Conservation (phyloP, 2,888 invertebrate genomes). For the Abrostola triplasia region DNA sequence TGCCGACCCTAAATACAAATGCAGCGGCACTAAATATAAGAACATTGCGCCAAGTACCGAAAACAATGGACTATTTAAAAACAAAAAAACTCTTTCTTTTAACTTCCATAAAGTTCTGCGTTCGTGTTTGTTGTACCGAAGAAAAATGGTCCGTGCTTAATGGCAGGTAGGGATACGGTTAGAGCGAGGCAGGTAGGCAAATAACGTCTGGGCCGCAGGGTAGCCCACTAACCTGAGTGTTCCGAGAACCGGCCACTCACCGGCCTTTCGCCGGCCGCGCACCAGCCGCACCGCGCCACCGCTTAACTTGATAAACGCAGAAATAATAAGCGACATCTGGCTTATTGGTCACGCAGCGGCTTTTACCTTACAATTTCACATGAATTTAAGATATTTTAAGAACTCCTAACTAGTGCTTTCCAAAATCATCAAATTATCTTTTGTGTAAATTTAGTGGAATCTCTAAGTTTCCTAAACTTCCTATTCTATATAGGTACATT, state of each 20-base stretch:
- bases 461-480: no score
- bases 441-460: no score
- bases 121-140: conserved; percentile 57
- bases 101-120: conserved; percentile 60
- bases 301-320: conserved; percentile 52
- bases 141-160: conserved; percentile 60
- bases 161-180: conserved; percentile 63
- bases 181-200: conserved; percentile 67
- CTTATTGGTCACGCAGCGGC: conserved; percentile 56
- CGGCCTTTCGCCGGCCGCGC: conserved; percentile 28
- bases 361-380: conserved; percentile 23
- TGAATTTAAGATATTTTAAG: conserved; percentile 11
- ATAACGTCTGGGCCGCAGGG: conserved; percentile 60
- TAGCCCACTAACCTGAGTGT: conserved; percentile 68
- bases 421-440: no score
- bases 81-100: conserved; percentile 51
- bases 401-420: conserved; percentile 21
- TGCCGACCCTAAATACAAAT: conserved; percentile 9
- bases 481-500: no score
- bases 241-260: conserved; percentile 67
- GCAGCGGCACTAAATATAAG: conserved; percentile 16
- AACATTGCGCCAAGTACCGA: conserved; percentile 19
- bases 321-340: conserved; percentile 57
- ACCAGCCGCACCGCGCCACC: conserved; percentile 22
- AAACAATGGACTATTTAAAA: conserved; percentile 58